A percentile compares a stretch with the other conserved stretches of the same genome.
Evolutionary conservation across 2,113 vertebrate species (phyloP).

Genomic region (Leucoraja erinaceus): DNA sequence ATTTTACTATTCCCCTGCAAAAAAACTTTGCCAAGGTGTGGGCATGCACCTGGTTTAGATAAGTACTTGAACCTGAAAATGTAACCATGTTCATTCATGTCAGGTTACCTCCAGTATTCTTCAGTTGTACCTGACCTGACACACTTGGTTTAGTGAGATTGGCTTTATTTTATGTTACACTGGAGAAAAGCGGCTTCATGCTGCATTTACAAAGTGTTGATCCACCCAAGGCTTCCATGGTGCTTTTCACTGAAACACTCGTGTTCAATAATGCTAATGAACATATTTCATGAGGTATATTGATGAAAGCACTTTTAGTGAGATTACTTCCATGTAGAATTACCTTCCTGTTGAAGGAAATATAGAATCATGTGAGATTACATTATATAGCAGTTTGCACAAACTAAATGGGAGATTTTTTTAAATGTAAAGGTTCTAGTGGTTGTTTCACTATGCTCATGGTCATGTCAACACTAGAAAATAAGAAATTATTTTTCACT

Average conservation of each 20-base stretch:
- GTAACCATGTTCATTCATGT: neutral
- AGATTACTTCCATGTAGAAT: neutral
- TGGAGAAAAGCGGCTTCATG: neutral
- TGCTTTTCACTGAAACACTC: slow-evolving; percentile 15
- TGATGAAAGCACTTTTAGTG: neutral
- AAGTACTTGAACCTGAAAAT: neutral
- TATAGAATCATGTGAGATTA: neutral
- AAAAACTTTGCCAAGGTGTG: neutral
- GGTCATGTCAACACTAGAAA: neutral
- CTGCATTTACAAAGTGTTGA: neutral
- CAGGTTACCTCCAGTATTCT: neutral
- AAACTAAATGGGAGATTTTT: neutral
- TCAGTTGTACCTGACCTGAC: neutral
- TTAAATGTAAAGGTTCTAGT: neutral
- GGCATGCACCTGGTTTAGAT: neutral
- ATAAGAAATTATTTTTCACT: neutral
- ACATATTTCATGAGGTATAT: neutral
- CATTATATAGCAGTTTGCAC: neutral
- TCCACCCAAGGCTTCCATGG: neutral
- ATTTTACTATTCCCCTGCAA: neutral
- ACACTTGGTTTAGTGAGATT: neutral
- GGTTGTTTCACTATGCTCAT: slow-evolving; percentile 3
- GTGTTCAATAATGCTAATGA: slow-evolving; percentile 12
- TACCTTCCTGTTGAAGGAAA: slow-evolving; percentile 15
- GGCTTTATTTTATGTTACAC: neutral